These are phyloP conservation scores for Microcebus lehilahytsara DNA, from an alignment of 2,113 vertebrate species.

Conservation along the genomic window DNA sequence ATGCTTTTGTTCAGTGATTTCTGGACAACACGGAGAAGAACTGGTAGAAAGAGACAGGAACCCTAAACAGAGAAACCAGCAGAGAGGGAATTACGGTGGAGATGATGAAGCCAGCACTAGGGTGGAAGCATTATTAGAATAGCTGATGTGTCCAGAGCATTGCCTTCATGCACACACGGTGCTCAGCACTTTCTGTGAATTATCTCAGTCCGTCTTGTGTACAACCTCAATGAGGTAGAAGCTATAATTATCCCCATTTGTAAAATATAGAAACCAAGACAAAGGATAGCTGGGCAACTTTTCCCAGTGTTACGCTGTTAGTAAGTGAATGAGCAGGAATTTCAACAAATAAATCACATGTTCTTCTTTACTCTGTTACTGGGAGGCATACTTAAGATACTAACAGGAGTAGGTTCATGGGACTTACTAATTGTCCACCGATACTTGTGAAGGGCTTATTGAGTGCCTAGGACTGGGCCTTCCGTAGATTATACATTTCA, in stretches of 20 bases:
- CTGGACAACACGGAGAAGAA: background rate
- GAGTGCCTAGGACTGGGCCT: background rate
- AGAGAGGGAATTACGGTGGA: background rate
- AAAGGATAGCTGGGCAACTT: background rate
- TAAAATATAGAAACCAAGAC: slow-evolving; percentile 12
- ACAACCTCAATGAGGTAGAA: background rate
- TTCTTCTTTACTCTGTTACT: background rate
- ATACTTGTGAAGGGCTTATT: background rate
- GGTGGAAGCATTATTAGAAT: background rate
- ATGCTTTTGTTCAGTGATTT: background rate
- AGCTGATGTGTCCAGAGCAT: background rate
- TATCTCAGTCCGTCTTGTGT: background rate
- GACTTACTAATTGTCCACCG: background rate
- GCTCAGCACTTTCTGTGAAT: background rate
- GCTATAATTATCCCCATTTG: slow-evolving; percentile 37
- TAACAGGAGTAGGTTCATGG: background rate
- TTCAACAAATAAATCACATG: background rate
- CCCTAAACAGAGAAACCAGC: background rate
- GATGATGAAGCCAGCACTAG: background rate
- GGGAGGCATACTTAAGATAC: background rate
- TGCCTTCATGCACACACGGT: background rate
- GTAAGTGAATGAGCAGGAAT: background rate
- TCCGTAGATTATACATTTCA: background rate
- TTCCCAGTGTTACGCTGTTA: background rate
- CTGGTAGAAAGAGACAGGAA: background rate